Evolutionary conservation across 2,888 invertebrate genomes (phyloP).

Genomic region (Odontomyia ornata): DNA sequence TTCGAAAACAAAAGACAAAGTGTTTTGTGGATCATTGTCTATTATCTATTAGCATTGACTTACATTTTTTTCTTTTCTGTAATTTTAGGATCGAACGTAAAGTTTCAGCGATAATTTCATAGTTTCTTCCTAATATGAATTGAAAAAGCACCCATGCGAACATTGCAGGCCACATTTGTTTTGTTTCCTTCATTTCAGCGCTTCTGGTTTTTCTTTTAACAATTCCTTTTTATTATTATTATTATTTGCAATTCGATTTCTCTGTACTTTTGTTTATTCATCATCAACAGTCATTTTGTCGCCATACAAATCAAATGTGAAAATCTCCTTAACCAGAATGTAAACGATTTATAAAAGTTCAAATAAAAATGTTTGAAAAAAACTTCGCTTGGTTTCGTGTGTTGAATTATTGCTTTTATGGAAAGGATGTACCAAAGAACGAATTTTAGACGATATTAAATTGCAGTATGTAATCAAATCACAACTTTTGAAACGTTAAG

Average conservation of each 20-base stretch:
- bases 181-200: not conserved
- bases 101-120: conserved; percentile 48
- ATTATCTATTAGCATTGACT: not conserved
- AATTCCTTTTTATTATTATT: conserved; percentile 2
- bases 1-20: too few species aligned
- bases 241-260: conserved; percentile 11
- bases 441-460: too few species aligned
- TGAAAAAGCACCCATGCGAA: not conserved
- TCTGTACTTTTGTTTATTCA: not conserved
- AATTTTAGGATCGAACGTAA: conserved; percentile 50
- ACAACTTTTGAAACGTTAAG: too few species aligned
- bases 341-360: not conserved
- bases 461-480: too few species aligned
- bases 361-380: not conserved
- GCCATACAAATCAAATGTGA: not conserved
- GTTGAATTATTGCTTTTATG: too few species aligned
- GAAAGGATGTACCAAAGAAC: too few species aligned
- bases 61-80: conserved; percentile 42
- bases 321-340: not conserved
- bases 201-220: not conserved
- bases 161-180: not conserved
- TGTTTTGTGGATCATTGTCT: not conserved
- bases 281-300: not conserved
- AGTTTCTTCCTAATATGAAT: conserved; percentile 27
- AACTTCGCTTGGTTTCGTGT: too few species aligned